Conservation (phyloP, 1,140 invertebrate genomes). For the Drosophila setifemur region DNA sequence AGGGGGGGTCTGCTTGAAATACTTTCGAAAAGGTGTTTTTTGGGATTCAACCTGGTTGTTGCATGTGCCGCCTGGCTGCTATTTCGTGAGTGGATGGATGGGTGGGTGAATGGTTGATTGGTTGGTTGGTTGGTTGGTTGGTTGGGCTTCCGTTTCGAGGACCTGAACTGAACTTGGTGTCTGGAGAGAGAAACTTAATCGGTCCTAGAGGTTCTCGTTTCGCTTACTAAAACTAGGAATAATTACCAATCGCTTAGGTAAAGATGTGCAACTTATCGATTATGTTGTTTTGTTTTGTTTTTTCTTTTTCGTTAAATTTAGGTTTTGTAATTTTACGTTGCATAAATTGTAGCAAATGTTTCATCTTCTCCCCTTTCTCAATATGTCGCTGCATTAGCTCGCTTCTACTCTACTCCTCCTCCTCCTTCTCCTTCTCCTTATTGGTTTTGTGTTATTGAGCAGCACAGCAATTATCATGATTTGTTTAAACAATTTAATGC, state of each 20-base stretch:
- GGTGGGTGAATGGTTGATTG: background rate
- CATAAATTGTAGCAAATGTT: slow-evolving; percentile 69
- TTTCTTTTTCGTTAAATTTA: no score
- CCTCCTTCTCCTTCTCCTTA: slow-evolving; percentile 14
- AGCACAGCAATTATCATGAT: slow-evolving; percentile 76
- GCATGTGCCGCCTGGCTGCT: slow-evolving; percentile 37
- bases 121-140: background rate
- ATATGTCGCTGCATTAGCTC: background rate
- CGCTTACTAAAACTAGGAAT: slow-evolving; percentile 68
- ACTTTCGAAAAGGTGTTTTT: background rate
- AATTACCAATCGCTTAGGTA: slow-evolving; percentile 80
- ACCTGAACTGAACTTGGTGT: slow-evolving; percentile 21
- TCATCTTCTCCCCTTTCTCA: slow-evolving; percentile 16
- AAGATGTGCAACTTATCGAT: slow-evolving; percentile 76
- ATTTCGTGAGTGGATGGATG: slow-evolving; percentile 5
- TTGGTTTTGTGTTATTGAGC: slow-evolving; percentile 67
- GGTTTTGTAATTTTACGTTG: slow-evolving; percentile 35
- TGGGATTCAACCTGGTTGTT: background rate
- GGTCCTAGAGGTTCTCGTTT: slow-evolving; percentile 35
- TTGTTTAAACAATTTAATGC: slow-evolving; percentile 69
- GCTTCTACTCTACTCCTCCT: slow-evolving; percentile 11
- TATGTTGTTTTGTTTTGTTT: slow-evolving; percentile 38
- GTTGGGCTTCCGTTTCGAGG: slow-evolving; percentile 2
- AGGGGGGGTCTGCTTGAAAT: slow-evolving; percentile 26
- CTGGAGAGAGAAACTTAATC: slow-evolving; percentile 33